Percentiles rank a stretch among this genome's conserved stretches.
phyloP scores from a whole-genome alignment of 2,113 vertebrate species.

The Collichthys lucidus region DNA sequence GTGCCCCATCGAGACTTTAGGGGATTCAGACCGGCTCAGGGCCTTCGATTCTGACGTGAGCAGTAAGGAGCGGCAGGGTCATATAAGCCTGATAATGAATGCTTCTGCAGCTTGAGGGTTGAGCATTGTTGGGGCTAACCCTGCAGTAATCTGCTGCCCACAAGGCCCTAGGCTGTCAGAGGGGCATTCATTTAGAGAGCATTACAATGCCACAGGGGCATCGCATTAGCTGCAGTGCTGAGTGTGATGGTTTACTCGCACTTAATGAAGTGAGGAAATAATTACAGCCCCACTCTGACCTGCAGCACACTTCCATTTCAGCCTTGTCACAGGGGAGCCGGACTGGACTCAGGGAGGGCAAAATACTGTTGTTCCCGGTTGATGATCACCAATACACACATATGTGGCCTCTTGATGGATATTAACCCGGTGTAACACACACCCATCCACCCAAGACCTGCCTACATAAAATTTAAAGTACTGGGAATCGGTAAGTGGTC shows the following conservation, averaged over 20 bases:
- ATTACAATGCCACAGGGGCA: constrained; percentile 84
- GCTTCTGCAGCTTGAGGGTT: constrained; percentile 64
- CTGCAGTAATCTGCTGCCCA: constrained; percentile 80
- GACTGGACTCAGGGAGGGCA: constrained; percentile 65
- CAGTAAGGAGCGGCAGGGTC: constrained; percentile 56
- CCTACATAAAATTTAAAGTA: constrained; percentile 58
- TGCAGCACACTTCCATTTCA: constrained; percentile 81
- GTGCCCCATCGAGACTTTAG: constrained; percentile 53
- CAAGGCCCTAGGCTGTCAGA: constrained; percentile 78
- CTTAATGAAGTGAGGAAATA: constrained; percentile 88
- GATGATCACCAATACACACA: constrained; percentile 76
- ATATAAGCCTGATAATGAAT: constrained; percentile 76
- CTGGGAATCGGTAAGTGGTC: constrained; percentile 55
- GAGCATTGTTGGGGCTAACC: constrained; percentile 75
- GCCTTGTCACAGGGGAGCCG: constrained; percentile 72
- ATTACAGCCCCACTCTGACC: constrained; percentile 85
- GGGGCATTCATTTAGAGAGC: constrained; percentile 83
- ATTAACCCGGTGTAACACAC: constrained; percentile 75
- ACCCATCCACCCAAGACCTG: constrained; percentile 54
- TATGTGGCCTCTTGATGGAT: constrained; percentile 68
- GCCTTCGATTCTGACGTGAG: constrained; percentile 61
- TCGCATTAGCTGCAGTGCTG: constrained; percentile 83
- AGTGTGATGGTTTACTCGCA: constrained; percentile 84
- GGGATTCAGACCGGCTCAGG: constrained; percentile 62
- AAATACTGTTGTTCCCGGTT: constrained; percentile 69